These are phyloP conservation scores for Phoronis australis DNA, from an alignment of 2,888 invertebrate species.

Conservation along the genomic window DNA sequence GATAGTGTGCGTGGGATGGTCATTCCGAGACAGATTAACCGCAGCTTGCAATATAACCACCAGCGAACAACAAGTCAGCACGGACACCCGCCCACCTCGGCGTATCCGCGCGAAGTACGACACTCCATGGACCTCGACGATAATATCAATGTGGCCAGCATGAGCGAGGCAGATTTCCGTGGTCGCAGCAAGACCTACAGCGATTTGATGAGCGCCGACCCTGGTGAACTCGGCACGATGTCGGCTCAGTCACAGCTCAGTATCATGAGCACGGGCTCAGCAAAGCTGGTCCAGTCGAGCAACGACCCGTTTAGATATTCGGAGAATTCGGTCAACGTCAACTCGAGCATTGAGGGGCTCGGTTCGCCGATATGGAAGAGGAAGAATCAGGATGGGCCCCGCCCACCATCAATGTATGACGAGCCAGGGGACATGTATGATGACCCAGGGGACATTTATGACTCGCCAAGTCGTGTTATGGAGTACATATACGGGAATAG, in stretches of 20 bases:
- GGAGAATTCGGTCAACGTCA: constrained; percentile 19
- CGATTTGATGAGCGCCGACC: constrained; percentile 59
- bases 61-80: constrained; percentile 24
- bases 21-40: constrained; percentile 60
- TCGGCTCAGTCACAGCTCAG: constrained; percentile 28
- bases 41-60: constrained; percentile 19
- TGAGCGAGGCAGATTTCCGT: constrained; percentile 60
- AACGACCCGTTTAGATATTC: constrained; percentile 89
- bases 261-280: constrained; percentile 40
- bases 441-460: too few relatives aligned
- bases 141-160: constrained; percentile 66
- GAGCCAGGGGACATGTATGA: too few relatives aligned
- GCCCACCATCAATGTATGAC: too few relatives aligned
- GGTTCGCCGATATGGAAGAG: constrained; percentile 98
- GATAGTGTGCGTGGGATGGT: constrained; percentile 97
- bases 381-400: too few relatives aligned
- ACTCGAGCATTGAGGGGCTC: constrained; percentile 58
- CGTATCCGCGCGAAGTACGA: too few relatives aligned
- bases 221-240: not conserved
- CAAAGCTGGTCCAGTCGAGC: constrained; percentile 86
- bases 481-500: too few relatives aligned
- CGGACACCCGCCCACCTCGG: not conserved
- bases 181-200: constrained; percentile 87
- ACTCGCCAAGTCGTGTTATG: too few relatives aligned
- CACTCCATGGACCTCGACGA: constrained; percentile 67